phyloP scores from a whole-genome alignment of 2,797 vertebrate genomes.

The Apogon hyalosoma region DNA sequence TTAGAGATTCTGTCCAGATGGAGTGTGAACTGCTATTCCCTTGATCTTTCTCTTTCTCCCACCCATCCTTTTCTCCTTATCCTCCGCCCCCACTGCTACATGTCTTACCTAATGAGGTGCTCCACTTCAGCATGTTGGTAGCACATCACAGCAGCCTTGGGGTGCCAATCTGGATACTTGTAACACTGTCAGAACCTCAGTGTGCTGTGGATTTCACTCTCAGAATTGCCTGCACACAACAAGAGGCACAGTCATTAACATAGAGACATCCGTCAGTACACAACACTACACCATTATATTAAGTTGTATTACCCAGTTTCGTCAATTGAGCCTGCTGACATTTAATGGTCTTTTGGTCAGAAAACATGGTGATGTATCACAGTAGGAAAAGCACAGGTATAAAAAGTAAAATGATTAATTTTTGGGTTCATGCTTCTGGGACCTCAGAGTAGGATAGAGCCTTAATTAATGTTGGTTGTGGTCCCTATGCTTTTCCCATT shows the following conservation, averaged over 20 bases:
- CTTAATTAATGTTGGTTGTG: too few relatives aligned
- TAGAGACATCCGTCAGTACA: constrained; percentile 5
- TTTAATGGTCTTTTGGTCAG: background rate
- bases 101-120: constrained; percentile 66
- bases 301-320: too few relatives aligned
- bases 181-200: constrained; percentile 40
- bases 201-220: constrained; percentile 19
- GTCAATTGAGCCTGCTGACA: background rate
- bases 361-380: background rate
- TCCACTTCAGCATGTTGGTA: constrained; percentile 66
- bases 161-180: constrained; percentile 46
- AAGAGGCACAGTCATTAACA: too few relatives aligned
- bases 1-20: constrained; percentile 58
- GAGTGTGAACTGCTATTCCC: constrained; percentile 33
- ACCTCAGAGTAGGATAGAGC: too few relatives aligned
- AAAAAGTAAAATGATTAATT: background rate
- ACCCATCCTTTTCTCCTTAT: constrained; percentile 27
- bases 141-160: constrained; percentile 43
- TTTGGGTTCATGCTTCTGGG: background rate
- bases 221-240: constrained; percentile 1
- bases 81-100: constrained; percentile 35
- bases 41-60: constrained; percentile 56
- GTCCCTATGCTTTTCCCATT: too few relatives aligned
- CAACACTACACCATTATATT: too few relatives aligned
- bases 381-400: background rate